phyloP scores from a whole-genome alignment of 1,140 invertebrate genomes.

The Heliconius hewitsoni region DNA sequence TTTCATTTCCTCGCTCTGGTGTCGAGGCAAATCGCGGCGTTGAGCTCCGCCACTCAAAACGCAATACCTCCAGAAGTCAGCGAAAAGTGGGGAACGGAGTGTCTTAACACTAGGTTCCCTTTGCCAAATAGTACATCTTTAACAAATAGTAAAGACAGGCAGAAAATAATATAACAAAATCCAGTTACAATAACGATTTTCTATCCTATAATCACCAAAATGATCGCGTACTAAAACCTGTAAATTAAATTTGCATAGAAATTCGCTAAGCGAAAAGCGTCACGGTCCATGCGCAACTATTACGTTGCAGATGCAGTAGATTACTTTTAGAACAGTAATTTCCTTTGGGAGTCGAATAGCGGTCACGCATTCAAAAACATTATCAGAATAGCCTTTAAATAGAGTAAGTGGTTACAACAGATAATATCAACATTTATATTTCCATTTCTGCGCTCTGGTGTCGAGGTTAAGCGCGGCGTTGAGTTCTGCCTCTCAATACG shows the following conservation, averaged over 20 bases:
- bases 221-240: slow-evolving; percentile 10
- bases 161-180: not conserved
- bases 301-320: slow-evolving; percentile 34
- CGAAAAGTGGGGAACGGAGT: no score
- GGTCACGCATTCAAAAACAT: slow-evolving; percentile 29
- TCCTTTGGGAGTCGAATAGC: slow-evolving; percentile 28
- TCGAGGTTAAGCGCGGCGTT: no score
- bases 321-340: slow-evolving; percentile 35
- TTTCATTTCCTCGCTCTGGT: no score
- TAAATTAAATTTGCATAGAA: slow-evolving; percentile 33
- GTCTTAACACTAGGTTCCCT: no score
- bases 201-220: not conserved
- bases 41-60: no score
- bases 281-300: slow-evolving; percentile 27
- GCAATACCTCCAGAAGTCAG: no score
- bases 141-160: no score
- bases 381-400: slow-evolving; percentile 30
- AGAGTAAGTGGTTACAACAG: not conserved
- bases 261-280: slow-evolving; percentile 29
- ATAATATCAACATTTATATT: no score
- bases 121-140: no score
- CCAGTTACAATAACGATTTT: not conserved
- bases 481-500: no score
- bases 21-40: no score
- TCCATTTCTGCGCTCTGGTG: no score